Percentiles rank a stretch among this genome's conserved stretches.
Conservation (phyloP, 2,888 invertebrate species). For the Eupithecia dodoneata region DNA sequence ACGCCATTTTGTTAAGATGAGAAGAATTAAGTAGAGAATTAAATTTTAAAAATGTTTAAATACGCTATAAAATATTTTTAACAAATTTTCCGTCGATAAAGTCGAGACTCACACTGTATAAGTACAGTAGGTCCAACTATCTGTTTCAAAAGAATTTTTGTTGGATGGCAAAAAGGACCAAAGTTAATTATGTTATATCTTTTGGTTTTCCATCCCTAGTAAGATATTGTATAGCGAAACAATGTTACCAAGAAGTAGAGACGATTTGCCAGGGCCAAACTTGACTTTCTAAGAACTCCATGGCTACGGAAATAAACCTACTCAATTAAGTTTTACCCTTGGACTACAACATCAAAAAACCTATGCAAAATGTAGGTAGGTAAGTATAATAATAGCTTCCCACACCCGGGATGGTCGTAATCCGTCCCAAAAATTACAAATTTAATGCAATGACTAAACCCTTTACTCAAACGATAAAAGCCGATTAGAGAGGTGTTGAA, state of each 20-base stretch:
- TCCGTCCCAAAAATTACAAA: constrained; percentile 45
- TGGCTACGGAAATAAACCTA: neutral
- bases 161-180: neutral
- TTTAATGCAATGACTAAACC: constrained; percentile 44
- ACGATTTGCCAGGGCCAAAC: neutral
- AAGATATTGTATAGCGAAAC: neutral
- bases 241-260: neutral
- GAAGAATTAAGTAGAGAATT: no score
- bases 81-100: no score
- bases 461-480: constrained; percentile 42
- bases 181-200: neutral
- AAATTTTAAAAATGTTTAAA: no score
- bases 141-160: neutral
- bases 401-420: constrained; percentile 46
- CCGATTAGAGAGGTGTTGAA: constrained; percentile 34
- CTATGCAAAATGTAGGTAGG: constrained; percentile 25
- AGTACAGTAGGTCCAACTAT: no score
- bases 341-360: constrained; percentile 12
- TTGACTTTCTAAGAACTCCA: neutral
- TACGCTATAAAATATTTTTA: no score
- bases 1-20: no score
- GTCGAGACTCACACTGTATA: no score
- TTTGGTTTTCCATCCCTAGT: neutral
- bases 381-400: constrained; percentile 46
- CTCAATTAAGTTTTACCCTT: neutral